phyloP scores from a whole-genome alignment of 2,113 vertebrate species.

The Ursus arctos region DNA sequence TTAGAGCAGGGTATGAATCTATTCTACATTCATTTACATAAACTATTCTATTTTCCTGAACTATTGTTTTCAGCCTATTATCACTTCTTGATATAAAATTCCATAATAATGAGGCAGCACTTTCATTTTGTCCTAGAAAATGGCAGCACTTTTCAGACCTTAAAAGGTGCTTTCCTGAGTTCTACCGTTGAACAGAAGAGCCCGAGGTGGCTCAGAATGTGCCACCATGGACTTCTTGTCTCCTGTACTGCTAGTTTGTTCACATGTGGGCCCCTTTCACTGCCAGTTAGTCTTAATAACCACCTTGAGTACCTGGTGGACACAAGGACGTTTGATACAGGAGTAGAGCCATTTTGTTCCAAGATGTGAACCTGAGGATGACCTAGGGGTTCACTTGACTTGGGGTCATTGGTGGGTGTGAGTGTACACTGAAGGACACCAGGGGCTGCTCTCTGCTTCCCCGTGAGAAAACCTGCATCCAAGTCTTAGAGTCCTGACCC shows the following conservation, averaged over 20 bases:
- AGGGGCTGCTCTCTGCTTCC: background rate
- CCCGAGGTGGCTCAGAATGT: rapidly evolving
- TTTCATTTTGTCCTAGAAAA: background rate
- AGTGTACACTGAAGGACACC: background rate
- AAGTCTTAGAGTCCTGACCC: background rate
- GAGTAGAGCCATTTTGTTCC: background rate
- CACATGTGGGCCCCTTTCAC: rapidly evolving
- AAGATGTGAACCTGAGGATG: background rate
- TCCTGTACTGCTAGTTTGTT: background rate
- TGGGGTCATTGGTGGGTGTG: background rate
- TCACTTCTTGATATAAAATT: constrained; percentile 35
- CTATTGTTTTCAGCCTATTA: background rate
- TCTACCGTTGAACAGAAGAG: background rate
- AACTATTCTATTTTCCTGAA: background rate
- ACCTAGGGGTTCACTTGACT: background rate
- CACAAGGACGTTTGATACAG: background rate
- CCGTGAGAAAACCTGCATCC: background rate
- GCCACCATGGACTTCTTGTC: rapidly evolving
- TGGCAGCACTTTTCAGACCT: background rate
- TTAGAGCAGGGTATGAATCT: background rate
- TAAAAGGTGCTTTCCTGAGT: background rate
- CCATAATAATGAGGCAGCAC: background rate
- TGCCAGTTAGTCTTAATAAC: background rate
- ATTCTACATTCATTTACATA: background rate
- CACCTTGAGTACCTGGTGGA: background rate